Conservation (phyloP, 2,113 vertebrate genomes). For the rat (Rattus norvegicus) region DNA sequence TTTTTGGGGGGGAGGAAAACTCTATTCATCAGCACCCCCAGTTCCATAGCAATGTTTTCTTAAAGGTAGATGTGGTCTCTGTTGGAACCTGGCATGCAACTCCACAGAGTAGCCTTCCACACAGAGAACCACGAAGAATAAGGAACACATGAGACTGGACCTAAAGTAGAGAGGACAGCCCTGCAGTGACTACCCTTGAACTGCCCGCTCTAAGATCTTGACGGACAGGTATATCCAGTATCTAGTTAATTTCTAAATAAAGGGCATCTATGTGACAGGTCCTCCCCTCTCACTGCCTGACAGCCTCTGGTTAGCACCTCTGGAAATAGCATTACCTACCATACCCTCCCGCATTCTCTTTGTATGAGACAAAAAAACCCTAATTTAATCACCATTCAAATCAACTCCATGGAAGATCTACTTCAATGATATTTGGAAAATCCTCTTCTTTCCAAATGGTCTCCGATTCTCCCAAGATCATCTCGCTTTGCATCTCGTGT, state of each 20-base stretch:
- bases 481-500: constrained; percentile 43
- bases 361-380: not conserved
- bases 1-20: not conserved
- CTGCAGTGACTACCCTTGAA: not conserved
- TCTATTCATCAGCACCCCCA: not conserved
- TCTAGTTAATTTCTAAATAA: constrained; percentile 30
- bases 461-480: constrained; percentile 56
- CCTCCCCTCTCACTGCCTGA: not conserved
- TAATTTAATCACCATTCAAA: constrained; percentile 40
- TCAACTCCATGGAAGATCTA: constrained; percentile 52
- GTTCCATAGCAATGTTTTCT: not conserved
- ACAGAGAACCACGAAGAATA: not conserved
- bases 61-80: not conserved
- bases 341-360: not conserved
- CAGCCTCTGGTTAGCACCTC: constrained; percentile 16
- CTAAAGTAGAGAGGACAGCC: not conserved
- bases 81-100: not conserved
- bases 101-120: not conserved
- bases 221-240: not conserved
- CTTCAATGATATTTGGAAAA: constrained; percentile 68
- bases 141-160: not conserved
- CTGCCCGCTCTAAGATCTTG: not conserved
- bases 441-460: constrained; percentile 69
- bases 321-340: not conserved
- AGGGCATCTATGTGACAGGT: not conserved